phyloP scores from a whole-genome alignment of 53 echinoderm and acorn worm species.

The Astropecten irregularis region DNA sequence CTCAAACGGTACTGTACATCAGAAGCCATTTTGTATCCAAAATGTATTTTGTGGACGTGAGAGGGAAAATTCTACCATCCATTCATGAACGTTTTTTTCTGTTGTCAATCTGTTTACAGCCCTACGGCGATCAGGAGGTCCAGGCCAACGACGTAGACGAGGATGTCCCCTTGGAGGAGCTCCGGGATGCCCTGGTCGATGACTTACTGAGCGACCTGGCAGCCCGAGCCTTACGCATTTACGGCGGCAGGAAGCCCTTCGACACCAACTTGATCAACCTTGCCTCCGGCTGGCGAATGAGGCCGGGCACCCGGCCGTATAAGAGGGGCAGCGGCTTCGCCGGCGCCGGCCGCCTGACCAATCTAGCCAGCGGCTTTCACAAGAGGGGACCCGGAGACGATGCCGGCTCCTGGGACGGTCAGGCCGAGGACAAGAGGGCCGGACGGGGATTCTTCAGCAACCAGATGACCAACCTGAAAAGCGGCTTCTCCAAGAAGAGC shows the following conservation, averaged over 20 bases:
- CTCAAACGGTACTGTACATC: too few relatives aligned
- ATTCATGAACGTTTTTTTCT: too few relatives aligned
- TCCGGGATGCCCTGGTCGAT: not conserved
- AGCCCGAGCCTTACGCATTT: not conserved
- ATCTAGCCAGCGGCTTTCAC: slow-evolving; percentile 1
- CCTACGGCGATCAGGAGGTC: not conserved
- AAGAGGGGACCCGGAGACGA: not conserved
- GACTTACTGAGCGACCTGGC: not conserved
- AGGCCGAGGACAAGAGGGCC: not conserved
- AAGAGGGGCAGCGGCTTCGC: not conserved
- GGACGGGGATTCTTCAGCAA: not conserved
- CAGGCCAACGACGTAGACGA: not conserved
- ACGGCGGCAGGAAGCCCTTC: not conserved
- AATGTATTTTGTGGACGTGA: too few relatives aligned
- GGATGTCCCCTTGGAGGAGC: not conserved
- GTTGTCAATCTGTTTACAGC: too few relatives aligned
- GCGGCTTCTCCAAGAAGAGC: not conserved
- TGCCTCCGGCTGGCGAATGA: not conserved
- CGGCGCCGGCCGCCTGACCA: not conserved
- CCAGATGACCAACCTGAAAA: slow-evolving; percentile 5
- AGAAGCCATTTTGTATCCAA: too few relatives aligned
- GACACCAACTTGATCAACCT: not conserved
- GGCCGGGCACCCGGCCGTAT: not conserved
- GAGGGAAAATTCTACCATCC: too few relatives aligned
- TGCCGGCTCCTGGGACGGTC: not conserved